Conservation (phyloP, 2,113 vertebrate genomes). For the Pollachius pollachius region DNA sequence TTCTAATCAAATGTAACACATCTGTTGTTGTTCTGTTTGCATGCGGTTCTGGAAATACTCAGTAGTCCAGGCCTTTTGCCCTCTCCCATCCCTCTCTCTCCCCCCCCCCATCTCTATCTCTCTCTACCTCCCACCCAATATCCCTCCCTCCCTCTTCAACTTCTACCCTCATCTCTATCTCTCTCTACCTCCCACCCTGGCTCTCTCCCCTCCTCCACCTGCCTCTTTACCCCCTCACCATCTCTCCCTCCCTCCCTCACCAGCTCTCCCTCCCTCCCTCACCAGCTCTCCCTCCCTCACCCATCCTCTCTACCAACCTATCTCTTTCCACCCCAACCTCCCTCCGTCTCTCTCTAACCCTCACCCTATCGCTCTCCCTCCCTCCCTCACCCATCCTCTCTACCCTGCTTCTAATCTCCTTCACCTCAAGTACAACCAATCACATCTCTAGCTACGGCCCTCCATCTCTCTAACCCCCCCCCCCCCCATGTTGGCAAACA, state of each 20-base stretch:
- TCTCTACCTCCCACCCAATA: background rate
- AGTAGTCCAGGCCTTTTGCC: background rate
- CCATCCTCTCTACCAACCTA: background rate
- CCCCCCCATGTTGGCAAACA: no score
- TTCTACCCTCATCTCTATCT: background rate
- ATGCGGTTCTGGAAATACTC: no score
- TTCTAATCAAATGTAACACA: no score
- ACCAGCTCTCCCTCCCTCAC: background rate
- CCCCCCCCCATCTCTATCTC: background rate
- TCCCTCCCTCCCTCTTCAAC: background rate
- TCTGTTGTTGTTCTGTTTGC: no score
- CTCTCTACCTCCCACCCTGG: background rate
- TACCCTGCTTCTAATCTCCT: background rate
- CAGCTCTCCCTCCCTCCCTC: background rate
- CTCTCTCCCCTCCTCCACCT: background rate
- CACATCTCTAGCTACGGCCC: background rate
- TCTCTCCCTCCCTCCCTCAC: conserved; percentile 9
- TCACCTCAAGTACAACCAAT: background rate
- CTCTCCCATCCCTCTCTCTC: background rate
- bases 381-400: background rate
- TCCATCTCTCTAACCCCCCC: no score
- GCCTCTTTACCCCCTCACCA: background rate
- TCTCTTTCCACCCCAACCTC: background rate
- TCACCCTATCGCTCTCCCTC: conserved; percentile 1
- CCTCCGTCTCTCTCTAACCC: background rate